These are phyloP conservation scores for Cyprinodon variegatus DNA, from an alignment of 2,113 vertebrate species.

Conservation along the genomic window DNA sequence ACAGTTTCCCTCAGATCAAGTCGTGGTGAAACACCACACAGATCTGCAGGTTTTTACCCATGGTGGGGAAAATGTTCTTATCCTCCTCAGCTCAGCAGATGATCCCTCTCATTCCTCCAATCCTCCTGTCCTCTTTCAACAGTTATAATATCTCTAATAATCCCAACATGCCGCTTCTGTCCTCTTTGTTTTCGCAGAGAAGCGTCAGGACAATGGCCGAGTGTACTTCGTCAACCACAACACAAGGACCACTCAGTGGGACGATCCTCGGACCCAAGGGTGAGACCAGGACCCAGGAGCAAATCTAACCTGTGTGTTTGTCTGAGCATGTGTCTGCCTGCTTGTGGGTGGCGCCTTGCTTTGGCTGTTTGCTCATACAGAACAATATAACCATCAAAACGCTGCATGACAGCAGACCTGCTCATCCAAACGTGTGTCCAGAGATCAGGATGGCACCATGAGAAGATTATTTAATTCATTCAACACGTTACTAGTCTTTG, in stretches of 20 bases:
- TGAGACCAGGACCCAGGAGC: constrained; percentile 70
- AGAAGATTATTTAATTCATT: not conserved
- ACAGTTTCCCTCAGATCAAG: constrained; percentile 29
- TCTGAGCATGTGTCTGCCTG: constrained; percentile 16
- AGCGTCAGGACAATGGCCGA: constrained; percentile 95
- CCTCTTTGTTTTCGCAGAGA: constrained; percentile 81
- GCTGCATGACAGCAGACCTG: constrained; percentile 2
- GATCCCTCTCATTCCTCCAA: constrained; percentile 1
- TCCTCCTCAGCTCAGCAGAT: not conserved
- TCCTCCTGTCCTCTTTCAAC: not conserved
- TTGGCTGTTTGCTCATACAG: constrained; percentile 41
- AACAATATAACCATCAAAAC: not conserved
- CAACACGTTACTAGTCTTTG: not conserved
- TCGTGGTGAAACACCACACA: constrained; percentile 72
- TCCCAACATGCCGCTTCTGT: not conserved
- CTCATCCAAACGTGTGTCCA: not conserved
- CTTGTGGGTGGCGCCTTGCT: constrained; percentile 27
- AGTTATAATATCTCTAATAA: not conserved
- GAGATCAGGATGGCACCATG: not conserved
- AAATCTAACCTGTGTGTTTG: not conserved
- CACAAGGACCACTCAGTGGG: constrained; percentile 97
- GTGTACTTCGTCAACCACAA: constrained; percentile 99
- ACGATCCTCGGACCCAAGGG: constrained; percentile 97
- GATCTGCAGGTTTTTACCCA: constrained; percentile 56
- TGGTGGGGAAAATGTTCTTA: constrained; percentile 29